Percentiles rank a stretch among this genome's conserved stretches.
These are phyloP conservation scores for Reticulitermes speratus DNA, from an alignment of 1,140 invertebrate genomes.

Conservation along the genomic window DNA sequence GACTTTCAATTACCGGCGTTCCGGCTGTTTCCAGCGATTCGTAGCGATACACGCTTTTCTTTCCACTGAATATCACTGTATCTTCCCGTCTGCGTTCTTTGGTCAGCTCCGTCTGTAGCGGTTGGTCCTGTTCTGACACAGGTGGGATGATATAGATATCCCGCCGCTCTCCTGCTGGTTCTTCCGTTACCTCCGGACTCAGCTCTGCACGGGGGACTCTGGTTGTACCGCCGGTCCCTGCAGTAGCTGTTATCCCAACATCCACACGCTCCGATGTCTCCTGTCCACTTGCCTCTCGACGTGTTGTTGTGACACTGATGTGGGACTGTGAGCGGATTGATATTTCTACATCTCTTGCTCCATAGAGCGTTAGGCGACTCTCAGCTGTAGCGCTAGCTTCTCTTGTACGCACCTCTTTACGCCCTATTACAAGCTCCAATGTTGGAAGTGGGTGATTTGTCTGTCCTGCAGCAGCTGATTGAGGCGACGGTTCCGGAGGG, in stretches of 20 bases:
- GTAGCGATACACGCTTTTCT: conserved; percentile 51
- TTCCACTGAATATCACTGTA: conserved; percentile 52
- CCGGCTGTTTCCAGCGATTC: conserved; percentile 44
- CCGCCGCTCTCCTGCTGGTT: conserved; percentile 31
- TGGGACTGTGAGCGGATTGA: conserved; percentile 54
- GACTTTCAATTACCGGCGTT: conserved; percentile 45
- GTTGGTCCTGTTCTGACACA: conserved; percentile 35
- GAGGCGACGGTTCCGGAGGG: conserved; percentile 28
- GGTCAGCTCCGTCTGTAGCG: conserved; percentile 36
- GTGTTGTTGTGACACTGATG: conserved; percentile 50
- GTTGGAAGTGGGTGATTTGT: conserved; percentile 42
- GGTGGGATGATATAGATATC: conserved; percentile 45
- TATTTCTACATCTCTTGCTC: conserved; percentile 52
- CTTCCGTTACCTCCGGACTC: conserved; percentile 21
- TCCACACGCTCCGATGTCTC: conserved; percentile 50
- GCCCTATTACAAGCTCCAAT: conserved; percentile 52
- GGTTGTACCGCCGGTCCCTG: conserved; percentile 39
- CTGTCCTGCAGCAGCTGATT: conserved; percentile 31
- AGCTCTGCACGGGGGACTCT: conserved; percentile 4
- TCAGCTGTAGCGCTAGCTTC: conserved; percentile 53
- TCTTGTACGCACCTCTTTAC: conserved; percentile 52
- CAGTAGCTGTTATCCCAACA: conserved; percentile 46
- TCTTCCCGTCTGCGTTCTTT: conserved; percentile 50
- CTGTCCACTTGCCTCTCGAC: conserved; percentile 45
- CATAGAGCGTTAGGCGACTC: conserved; percentile 51